Percentiles rank a stretch among this genome's conserved stretches.
Conservation (phyloP, 1,140 invertebrate species). For the Nasonia giraulti region DNA sequence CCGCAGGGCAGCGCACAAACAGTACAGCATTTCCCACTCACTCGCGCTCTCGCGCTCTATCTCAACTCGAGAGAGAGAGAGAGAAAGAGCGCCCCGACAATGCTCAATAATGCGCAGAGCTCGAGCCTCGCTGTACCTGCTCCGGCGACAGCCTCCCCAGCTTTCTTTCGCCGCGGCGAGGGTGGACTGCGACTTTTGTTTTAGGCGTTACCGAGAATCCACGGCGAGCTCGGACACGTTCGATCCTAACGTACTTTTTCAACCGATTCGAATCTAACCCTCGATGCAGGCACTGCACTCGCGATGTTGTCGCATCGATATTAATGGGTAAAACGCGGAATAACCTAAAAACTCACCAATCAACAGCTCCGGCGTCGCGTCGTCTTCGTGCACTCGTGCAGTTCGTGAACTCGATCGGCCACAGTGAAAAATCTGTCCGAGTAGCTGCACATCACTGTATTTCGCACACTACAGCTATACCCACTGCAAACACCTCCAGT, state of each 20-base stretch:
- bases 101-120: slow-evolving; percentile 62
- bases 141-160: background rate
- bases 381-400: background rate
- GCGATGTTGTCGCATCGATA: too few relatives aligned
- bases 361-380: background rate
- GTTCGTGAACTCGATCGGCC: background rate
- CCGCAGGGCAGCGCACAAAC: slow-evolving; percentile 73
- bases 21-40: slow-evolving; percentile 73
- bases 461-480: background rate
- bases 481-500: background rate
- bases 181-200: background rate
- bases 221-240: too few relatives aligned
- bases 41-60: slow-evolving; percentile 55
- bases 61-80: background rate
- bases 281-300: too few relatives aligned
- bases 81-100: slow-evolving; percentile 61
- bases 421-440: background rate
- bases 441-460: background rate
- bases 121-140: slow-evolving; percentile 54
- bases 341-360: background rate
- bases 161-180: too few relatives aligned
- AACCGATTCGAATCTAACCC: too few relatives aligned
- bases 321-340: too few relatives aligned
- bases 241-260: too few relatives aligned
- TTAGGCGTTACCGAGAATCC: background rate